phyloP scores from a whole-genome alignment of 2,888 invertebrate genomes.

The Vanessa cardui region DNA sequence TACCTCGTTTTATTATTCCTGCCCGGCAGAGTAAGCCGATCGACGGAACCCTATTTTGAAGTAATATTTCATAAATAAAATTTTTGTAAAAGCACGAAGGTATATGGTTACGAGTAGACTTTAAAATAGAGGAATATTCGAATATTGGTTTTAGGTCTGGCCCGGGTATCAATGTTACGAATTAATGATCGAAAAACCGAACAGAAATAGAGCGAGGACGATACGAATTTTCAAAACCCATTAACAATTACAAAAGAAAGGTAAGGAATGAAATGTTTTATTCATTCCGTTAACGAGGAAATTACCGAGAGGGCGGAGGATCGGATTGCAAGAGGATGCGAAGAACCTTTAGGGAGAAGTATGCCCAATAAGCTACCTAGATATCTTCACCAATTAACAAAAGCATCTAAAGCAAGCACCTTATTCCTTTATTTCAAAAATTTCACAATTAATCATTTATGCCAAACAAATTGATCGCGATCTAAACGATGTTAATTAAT shows the following conservation, averaged over 20 bases:
- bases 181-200: slow-evolving; percentile 56
- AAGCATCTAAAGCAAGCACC: slow-evolving; percentile 52
- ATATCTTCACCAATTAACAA: slow-evolving; percentile 73
- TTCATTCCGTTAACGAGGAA: slow-evolving; percentile 82
- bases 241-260: slow-evolving; percentile 82
- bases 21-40: slow-evolving; percentile 35
- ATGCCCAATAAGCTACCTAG: slow-evolving; percentile 73
- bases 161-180: slow-evolving; percentile 42
- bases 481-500: slow-evolving; percentile 3
- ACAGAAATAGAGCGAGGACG: slow-evolving; percentile 62
- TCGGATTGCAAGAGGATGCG: slow-evolving; percentile 76
- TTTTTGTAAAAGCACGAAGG: slow-evolving; percentile 17
- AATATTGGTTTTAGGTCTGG: slow-evolving; percentile 46
- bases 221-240: slow-evolving; percentile 78
- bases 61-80: slow-evolving; percentile 7
- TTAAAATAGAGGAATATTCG: neutral
- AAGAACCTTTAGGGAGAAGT: slow-evolving; percentile 74
- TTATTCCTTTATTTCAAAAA: slow-evolving; percentile 42
- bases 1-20: slow-evolving; percentile 53
- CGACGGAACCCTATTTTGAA: slow-evolving; percentile 3
- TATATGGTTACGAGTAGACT: neutral
- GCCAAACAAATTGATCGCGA: slow-evolving; percentile 17
- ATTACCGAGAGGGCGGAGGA: slow-evolving; percentile 79
- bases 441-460: slow-evolving; percentile 30
- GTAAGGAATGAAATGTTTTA: slow-evolving; percentile 82